Base-by-base conservation (phyloP, 2,888 invertebrate genomes). In the Helleia helle region DNA sequence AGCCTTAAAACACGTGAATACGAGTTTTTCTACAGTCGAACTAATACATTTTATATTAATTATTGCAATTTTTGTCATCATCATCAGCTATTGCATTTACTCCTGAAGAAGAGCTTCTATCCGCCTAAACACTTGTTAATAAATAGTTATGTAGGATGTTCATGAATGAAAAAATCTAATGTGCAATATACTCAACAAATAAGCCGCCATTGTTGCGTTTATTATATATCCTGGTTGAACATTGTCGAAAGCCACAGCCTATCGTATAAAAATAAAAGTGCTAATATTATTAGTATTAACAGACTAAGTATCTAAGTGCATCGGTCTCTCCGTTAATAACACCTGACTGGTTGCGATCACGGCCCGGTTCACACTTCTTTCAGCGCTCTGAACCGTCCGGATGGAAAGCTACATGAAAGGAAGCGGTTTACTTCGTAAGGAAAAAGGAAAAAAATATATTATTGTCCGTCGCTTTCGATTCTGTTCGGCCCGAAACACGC, bases 371-470 rank as follows among this genome's bases (percentile, higher is more conserved):
- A 75, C 77, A 71, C 70, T 79, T 79, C 76, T 76, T 77, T 72
- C 72, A 76, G 69, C 66, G 62, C 61, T 59, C 55, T 59, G 65
- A 74, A 64, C 70, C 74, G 77, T 49, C 74, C 69, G 69, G 62
- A 75, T 61, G 79, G 79, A 79, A 77, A 76, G 62, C 64, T 59
- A 77, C 80, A 79, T 83, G 70, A 81, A 81, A 83, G 81, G 79
- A 65, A 45, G 43, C 47, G 48, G 56, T 58, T 59, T 63, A 71
- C 70, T 63, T 63, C 64, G 63, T 65, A 64, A 66, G 71, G 67
- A 62, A 73, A 72, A 74, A 74, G 69, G 53, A 42, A 46, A 22
- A 51, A 52, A 54, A 51, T 41, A 40, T n/a, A 41, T 45, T 40
- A 45, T 46, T 47, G 47, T 39, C 47, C 48, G 41, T 38, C 45